phyloP scores from a whole-genome alignment of 2,888 invertebrate genomes.

The Callyntrura sp. region DNA sequence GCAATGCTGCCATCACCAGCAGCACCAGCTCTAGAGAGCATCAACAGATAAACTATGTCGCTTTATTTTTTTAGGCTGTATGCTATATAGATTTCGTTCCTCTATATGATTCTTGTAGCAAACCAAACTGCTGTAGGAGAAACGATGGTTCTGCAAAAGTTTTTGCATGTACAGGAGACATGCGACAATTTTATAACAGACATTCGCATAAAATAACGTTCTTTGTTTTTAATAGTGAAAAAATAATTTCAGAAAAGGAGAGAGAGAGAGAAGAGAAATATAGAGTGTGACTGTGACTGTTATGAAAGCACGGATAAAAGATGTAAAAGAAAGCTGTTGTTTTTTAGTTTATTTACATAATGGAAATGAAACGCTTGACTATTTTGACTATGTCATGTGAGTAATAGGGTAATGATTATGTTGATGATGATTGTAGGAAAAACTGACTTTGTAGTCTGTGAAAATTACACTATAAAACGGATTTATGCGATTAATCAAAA shows the following conservation, averaged over 20 bases:
- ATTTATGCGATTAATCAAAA: constrained; percentile 36
- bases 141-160: no score
- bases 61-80: no score
- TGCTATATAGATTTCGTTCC: no score
- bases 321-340: constrained; percentile 35
- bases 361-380: constrained; percentile 7
- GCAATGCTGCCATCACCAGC: no score
- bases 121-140: no score
- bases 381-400: constrained; percentile 20
- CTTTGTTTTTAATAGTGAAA: background rate
- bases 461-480: constrained; percentile 10
- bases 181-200: background rate
- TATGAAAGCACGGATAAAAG: no score
- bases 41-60: background rate
- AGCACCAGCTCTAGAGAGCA: no score
- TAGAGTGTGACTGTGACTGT: no score
- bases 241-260: background rate
- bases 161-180: constrained; percentile 8
- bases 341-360: constrained; percentile 37
- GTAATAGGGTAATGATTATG: no score
- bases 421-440: background rate
- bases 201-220: constrained; percentile 28
- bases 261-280: background rate
- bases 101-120: no score
- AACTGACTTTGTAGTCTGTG: constrained; percentile 1